Conservation (phyloP, 2,113 vertebrate genomes). For the Accipiter cooperii region DNA sequence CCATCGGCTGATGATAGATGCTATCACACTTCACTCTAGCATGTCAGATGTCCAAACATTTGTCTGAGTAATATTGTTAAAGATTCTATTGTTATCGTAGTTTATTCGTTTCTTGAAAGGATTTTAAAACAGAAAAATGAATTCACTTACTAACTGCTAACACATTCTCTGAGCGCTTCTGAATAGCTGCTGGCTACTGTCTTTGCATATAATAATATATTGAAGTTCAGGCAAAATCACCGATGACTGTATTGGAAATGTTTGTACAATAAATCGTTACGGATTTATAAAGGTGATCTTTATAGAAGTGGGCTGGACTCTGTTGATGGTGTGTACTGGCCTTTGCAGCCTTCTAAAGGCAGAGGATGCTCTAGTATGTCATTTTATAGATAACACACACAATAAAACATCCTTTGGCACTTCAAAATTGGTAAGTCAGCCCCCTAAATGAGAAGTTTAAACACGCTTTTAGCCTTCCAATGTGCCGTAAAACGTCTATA, state of each 20-base stretch:
- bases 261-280: neutral
- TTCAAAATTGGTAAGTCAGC: neutral
- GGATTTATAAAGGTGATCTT: neutral
- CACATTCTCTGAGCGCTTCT: neutral
- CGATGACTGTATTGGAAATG: neutral
- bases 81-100: neutral
- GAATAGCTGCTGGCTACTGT: neutral
- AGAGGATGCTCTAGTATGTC: neutral
- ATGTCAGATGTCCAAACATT: conserved; percentile 11
- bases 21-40: neutral
- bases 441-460: neutral
- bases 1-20: neutral
- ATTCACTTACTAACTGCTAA: neutral
- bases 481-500: neutral
- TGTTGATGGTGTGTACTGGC: neutral
- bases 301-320: neutral
- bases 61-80: neutral
- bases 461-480: neutral
- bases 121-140: neutral
- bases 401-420: neutral
- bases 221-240: neutral
- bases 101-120: neutral
- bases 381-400: neutral
- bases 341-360: neutral
- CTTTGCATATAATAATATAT: neutral